Evolutionary conservation across 2,113 vertebrate genomes (phyloP), one percentile per base, ranked within the genome.

Genomic region (Syngnathus scovelli): DNA sequence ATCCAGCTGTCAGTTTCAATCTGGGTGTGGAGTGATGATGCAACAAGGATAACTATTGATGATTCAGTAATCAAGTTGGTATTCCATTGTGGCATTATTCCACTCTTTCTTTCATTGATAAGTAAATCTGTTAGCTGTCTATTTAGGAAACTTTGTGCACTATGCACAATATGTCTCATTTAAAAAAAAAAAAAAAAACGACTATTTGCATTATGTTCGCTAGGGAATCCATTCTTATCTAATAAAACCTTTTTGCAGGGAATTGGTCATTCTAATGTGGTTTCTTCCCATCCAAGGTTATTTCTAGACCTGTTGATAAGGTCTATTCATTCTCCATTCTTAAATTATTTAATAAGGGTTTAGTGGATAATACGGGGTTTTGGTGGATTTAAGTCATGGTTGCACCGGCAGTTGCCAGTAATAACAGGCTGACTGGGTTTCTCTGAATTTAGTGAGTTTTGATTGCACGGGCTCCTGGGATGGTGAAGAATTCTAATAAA

Each of bases 371-470:
- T 33, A 33, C 27, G 27, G 27, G 77, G 77, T 61, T 81, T 87
- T 75, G 76, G 78, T 79, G 82, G 71, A 87, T 89, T 48, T 87
- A 88, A 88, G 89, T 86, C 85, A 88, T 67, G 65, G 75, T 70
- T 2, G 65, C 72, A 13, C 13, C 13, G 15, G 11, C 43, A 68
- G 78, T 81, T 86, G 87, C 88, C 86, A 88, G 83, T 70, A 89
- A 88, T 81, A 88, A 89, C 88, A 89, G 82, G 75, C 86, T 48
- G 77, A 67, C 76, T 85, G 84, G 82, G 82, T 89, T 89, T 83
- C 87, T 89, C 84, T 81, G 67, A 75, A 68, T 33, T 90, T 81
- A 71, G 77, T 85, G 85, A 76, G 80, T 84, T 74, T 86, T 77
- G 79, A 67, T 75, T 64, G n/a, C 68, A 51, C 66, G 70, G 71